phyloP scores from a whole-genome alignment of 2,797 vertebrate genomes.

The Sylvia borin region DNA sequence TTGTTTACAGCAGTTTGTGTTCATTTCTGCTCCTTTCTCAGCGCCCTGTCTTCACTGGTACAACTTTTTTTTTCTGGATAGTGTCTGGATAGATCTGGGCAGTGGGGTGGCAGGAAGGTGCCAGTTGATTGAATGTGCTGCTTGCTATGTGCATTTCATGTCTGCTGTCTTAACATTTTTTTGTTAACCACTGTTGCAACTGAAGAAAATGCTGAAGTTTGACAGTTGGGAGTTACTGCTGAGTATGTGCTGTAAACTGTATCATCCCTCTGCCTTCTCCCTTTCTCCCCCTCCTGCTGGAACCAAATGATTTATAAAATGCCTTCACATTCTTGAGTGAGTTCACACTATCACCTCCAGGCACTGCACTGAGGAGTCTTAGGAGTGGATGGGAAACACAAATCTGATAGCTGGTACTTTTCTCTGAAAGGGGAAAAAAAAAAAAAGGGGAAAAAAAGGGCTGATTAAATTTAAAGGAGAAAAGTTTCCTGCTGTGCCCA shows the following conservation, averaged over 20 bases:
- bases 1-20: constrained; percentile 3
- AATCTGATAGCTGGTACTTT: constrained; percentile 47
- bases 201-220: constrained; percentile 67
- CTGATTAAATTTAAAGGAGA: constrained; percentile 58
- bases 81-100: neutral
- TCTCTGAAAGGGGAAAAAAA: neutral
- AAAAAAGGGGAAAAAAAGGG: neutral
- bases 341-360: constrained; percentile 66
- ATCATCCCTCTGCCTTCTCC: constrained; percentile 38
- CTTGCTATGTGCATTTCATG: neutral
- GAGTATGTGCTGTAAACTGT: constrained; percentile 58
- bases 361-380: constrained; percentile 53
- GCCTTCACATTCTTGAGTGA: constrained; percentile 67
- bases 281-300: constrained; percentile 47
- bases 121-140: constrained; percentile 25
- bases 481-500: constrained; percentile 55
- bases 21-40: neutral
- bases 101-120: neutral
- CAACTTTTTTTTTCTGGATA: neutral
- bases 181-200: constrained; percentile 38
- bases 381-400: constrained; percentile 49
- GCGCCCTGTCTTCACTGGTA: neutral
- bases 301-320: constrained; percentile 70
- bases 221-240: constrained; percentile 62
- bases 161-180: constrained; percentile 15